These are phyloP conservation scores for Ictalurus furcatus DNA, from an alignment of 2,113 vertebrate genomes.

Conservation along the genomic window DNA sequence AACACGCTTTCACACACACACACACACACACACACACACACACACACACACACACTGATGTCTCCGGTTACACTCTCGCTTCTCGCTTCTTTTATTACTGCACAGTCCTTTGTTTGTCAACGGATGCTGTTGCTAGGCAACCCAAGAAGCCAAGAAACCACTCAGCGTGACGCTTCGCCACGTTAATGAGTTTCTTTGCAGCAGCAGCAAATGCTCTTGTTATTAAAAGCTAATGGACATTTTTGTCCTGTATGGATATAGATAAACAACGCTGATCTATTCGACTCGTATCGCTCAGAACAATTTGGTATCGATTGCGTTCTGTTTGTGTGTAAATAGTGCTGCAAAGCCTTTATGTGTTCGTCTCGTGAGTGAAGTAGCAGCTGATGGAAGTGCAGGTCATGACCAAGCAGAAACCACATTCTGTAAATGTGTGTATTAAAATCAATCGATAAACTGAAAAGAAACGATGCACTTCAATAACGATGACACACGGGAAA, in stretches of 20 bases:
- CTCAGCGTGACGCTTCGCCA: neutral
- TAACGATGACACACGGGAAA: neutral
- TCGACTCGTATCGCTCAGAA: no score
- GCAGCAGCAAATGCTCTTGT: neutral
- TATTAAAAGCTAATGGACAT: neutral
- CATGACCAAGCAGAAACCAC: neutral
- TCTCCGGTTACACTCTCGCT: slow-evolving; percentile 15
- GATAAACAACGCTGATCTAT: neutral
- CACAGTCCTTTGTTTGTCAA: slow-evolving; percentile 51
- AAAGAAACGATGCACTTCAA: neutral
- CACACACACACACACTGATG: neutral
- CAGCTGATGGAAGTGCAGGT: neutral
- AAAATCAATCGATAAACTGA: no score
- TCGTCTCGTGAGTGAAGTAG: neutral
- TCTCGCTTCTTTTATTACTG: slow-evolving; percentile 44
- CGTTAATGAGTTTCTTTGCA: neutral
- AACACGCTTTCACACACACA: neutral
- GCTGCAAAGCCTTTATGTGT: neutral
- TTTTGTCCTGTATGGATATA: neutral
- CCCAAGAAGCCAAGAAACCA: slow-evolving; percentile 36
- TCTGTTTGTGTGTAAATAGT: neutral
- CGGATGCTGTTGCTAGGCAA: slow-evolving; percentile 56
- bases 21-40: no score
- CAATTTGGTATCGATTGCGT: neutral
- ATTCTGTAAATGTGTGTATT: neutral